phyloP scores from a whole-genome alignment of 2,797 vertebrate genomes.

The Diplodus puntazzo region DNA sequence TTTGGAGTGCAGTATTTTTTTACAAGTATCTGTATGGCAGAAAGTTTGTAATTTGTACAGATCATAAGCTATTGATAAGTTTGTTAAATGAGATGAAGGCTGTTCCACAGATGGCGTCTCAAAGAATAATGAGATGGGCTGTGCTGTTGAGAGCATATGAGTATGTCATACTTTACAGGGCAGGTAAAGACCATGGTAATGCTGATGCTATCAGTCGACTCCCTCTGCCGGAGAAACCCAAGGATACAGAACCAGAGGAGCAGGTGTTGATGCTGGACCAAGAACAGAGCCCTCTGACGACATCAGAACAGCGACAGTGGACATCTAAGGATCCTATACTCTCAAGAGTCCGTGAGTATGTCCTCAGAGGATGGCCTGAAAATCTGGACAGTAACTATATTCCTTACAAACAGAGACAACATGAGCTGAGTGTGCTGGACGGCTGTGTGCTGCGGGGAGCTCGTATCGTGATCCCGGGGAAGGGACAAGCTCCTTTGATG shows the following conservation, averaged over 20 bases:
- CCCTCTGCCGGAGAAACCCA: no score
- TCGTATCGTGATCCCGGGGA: slow-evolving; percentile 1
- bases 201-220: no score
- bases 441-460: slow-evolving; percentile 31
- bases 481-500: not conserved
- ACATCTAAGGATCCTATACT: slow-evolving; percentile 22
- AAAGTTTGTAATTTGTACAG: slow-evolving; percentile 14
- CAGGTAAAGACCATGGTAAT: no score
- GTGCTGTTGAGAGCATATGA: no score
- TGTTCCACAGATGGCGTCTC: slow-evolving; percentile 26
- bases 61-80: slow-evolving; percentile 26
- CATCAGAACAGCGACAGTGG: slow-evolving; percentile 6
- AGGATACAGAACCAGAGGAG: not conserved
- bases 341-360: slow-evolving; percentile 2
- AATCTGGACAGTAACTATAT: not conserved
- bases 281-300: not conserved
- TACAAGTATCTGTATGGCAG: slow-evolving; percentile 30
- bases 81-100: slow-evolving; percentile 34
- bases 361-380: slow-evolving; percentile 20
- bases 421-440: slow-evolving; percentile 21
- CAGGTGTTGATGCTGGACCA: not conserved
- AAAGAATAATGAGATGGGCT: no score
- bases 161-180: no score
- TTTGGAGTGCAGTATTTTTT: slow-evolving; percentile 18
- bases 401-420: slow-evolving; percentile 11